A percentile compares a stretch with the other conserved stretches of the same genome.
Evolutionary conservation across 2,888 invertebrate species (phyloP).

Genomic region (Bellardia bayeri): DNA sequence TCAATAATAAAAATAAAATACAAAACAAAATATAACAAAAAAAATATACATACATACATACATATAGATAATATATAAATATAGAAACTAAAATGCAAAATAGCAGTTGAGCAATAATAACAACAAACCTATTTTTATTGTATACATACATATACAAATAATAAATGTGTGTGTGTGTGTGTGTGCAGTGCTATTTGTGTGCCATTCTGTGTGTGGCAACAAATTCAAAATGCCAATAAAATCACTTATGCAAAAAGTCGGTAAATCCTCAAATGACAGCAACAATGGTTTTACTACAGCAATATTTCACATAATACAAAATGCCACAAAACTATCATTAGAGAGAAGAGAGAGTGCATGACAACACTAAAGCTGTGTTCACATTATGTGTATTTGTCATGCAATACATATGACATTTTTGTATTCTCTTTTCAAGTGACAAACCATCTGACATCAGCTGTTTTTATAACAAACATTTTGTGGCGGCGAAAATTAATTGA

Average conservation of each 20-base stretch:
- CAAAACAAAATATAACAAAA: neutral
- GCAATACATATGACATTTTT: no score
- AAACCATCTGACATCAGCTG: no score
- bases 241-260: conserved; percentile 71
- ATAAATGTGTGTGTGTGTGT: neutral
- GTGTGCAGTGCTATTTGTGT: neutral
- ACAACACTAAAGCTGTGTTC: no score
- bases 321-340: conserved; percentile 64
- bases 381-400: no score
- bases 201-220: conserved; percentile 1
- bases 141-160: neutral
- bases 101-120: conserved; percentile 27
- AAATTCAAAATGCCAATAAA: conserved; percentile 67
- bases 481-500: no score
- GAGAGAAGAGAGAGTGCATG: neutral
- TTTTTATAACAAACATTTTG: no score
- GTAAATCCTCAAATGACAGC: conserved; percentile 70
- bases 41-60: conserved; percentile 2
- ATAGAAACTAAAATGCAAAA: conserved; percentile 50
- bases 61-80: conserved; percentile 13
- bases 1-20: conserved; percentile 54
- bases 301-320: conserved; percentile 60
- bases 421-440: no score
- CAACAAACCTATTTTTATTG: conserved; percentile 33
- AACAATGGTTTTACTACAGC: conserved; percentile 63